Evolutionary conservation across 1,140 invertebrate genomes (phyloP).

Genomic region (Cotesia chilonis): DNA sequence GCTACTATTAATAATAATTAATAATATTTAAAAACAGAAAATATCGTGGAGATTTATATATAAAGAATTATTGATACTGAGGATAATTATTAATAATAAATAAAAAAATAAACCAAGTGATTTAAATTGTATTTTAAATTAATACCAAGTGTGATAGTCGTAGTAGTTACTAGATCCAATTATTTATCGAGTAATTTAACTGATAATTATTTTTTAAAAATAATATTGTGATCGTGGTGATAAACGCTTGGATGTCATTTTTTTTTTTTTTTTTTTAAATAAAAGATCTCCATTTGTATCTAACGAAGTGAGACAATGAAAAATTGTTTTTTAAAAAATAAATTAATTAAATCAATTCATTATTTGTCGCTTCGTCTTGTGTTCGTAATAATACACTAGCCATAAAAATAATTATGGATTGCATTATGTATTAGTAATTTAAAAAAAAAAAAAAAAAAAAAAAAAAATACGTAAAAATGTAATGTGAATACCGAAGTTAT

Average conservation of each 20-base stretch:
- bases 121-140: conserved; percentile 16
- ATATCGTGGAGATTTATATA: conserved; percentile 30
- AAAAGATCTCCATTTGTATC: too few species aligned
- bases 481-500: conserved; percentile 12
- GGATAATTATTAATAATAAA: conserved; percentile 3
- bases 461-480: not conserved
- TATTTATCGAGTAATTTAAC: not conserved
- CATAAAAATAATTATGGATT: conserved; percentile 9
- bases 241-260: not conserved
- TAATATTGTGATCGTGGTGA: not conserved
- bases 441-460: conserved; percentile 2
- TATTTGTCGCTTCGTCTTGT: not conserved
- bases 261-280: too few species aligned
- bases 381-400: conserved; percentile 1
- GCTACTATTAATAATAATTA: too few species aligned
- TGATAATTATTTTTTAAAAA: not conserved
- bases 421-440: conserved; percentile 2
- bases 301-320: too few species aligned
- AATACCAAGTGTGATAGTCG: not conserved
- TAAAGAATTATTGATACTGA: conserved; percentile 14
- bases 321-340: too few species aligned
- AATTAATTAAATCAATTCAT: too few species aligned
- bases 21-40: conserved; percentile 17
- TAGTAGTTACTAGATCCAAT: not conserved
- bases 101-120: not conserved